Percentiles rank a stretch among this genome's conserved stretches.
Evolutionary conservation across 2,888 invertebrate genomes (phyloP).

Genomic region (Sialis lutaria): DNA sequence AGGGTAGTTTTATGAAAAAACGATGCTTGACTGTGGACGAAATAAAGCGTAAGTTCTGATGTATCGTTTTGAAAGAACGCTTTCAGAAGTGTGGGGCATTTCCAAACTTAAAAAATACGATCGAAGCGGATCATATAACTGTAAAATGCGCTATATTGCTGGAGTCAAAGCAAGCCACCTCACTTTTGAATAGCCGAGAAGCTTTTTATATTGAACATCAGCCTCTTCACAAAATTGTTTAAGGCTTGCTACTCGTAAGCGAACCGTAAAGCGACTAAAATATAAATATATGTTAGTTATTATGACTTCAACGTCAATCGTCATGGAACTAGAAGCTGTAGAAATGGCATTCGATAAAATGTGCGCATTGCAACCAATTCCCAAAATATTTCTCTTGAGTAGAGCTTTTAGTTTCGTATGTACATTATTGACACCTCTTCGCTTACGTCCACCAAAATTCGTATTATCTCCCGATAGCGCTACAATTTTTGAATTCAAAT

Average conservation of each 20-base stretch:
- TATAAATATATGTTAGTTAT: conserved; percentile 12
- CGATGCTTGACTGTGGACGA: too few relatives aligned
- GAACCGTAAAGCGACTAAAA: conserved; percentile 13
- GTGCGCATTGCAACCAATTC: conserved; percentile 14
- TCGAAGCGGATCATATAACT: too few relatives aligned
- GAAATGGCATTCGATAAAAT: conserved; percentile 11
- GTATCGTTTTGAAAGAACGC: too few relatives aligned
- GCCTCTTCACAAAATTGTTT: conserved; percentile 13
- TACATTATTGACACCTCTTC: conserved; percentile 11
- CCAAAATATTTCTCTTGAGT: conserved; percentile 4
- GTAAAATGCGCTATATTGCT: too few relatives aligned
- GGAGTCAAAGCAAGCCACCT: too few relatives aligned
- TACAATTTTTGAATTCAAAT: conserved; percentile 10
- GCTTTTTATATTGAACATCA: conserved; percentile 12
- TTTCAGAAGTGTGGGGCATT: too few relatives aligned
- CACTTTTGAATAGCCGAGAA: too few relatives aligned
- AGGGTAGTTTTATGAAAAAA: too few relatives aligned
- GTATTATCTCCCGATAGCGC: conserved; percentile 12
- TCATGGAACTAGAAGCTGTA: conserved; percentile 9
- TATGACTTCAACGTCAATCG: conserved; percentile 13
- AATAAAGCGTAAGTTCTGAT: too few relatives aligned
- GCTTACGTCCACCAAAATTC: conserved; percentile 12
- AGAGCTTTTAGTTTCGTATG: conserved; percentile 9
- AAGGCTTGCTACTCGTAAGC: conserved; percentile 12
- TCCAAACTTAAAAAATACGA: too few relatives aligned